Percentiles rank a stretch among this genome's conserved stretches.
phyloP scores from a whole-genome alignment of 35 echinoderm and acorn worm genomes.

The Ophiothrix spiculata region DNA sequence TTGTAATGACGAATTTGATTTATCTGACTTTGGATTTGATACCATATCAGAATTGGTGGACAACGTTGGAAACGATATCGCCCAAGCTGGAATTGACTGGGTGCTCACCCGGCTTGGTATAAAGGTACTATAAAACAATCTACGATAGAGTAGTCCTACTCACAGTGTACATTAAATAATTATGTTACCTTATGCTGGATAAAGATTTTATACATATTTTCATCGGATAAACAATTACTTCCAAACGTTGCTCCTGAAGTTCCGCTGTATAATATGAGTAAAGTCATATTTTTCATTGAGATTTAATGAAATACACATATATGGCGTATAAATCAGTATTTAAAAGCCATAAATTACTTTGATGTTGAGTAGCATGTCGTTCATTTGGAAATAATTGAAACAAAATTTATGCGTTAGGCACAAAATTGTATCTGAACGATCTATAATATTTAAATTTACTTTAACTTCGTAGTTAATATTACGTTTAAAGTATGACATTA shows the following conservation, averaged over 20 bases:
- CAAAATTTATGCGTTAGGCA: too few relatives aligned
- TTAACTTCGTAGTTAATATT: too few relatives aligned
- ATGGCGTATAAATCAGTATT: too few relatives aligned
- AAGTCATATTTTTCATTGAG: not conserved
- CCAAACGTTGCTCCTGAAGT: not conserved
- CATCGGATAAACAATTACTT: not conserved
- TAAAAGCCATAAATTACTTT: too few relatives aligned
- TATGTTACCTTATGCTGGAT: not conserved
- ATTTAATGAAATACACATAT: too few relatives aligned
- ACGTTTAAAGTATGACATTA: too few relatives aligned
- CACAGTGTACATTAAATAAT: not conserved
- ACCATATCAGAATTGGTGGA: not conserved
- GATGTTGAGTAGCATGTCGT: too few relatives aligned
- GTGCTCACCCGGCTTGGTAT: not conserved
- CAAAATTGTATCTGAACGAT: too few relatives aligned
- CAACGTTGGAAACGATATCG: not conserved
- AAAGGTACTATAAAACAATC: not conserved
- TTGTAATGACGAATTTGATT: constrained; percentile 14
- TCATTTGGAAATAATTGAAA: too few relatives aligned
- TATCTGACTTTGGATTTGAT: not conserved
- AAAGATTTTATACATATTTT: not conserved
- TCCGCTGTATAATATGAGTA: not conserved
- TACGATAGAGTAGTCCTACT: not conserved
- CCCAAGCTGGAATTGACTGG: not conserved
- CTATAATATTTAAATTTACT: too few relatives aligned